A percentile compares a stretch with the other conserved stretches of the same genome.
phyloP scores from a whole-genome alignment of 35 echinoderm and acorn worm genomes.

The Apostichopus japonicus region DNA sequence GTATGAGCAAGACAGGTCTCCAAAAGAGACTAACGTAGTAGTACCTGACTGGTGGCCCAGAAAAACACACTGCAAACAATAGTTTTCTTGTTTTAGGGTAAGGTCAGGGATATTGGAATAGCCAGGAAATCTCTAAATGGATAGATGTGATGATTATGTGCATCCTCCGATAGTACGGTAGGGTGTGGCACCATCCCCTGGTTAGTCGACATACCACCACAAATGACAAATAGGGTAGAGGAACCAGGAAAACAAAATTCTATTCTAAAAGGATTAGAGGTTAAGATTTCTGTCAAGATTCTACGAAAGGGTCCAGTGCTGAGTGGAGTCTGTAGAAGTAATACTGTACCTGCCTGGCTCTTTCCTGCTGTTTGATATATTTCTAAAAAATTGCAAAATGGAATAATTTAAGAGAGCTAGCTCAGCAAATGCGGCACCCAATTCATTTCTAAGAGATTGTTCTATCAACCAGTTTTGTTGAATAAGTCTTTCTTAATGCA shows the following conservation, averaged over 20 bases:
- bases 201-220: background rate
- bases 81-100: too few species aligned
- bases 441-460: too few species aligned
- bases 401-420: background rate
- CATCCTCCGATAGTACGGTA: background rate
- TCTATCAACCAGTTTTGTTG: too few species aligned
- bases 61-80: too few species aligned
- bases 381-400: constrained; percentile 17
- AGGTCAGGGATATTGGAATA: too few species aligned
- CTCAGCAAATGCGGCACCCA: too few species aligned
- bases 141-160: background rate
- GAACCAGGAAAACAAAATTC: background rate
- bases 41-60: too few species aligned
- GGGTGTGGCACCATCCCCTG: background rate
- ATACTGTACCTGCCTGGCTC: constrained; percentile 41
- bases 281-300: background rate
- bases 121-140: too few species aligned
- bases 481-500: too few species aligned
- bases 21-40: too few species aligned
- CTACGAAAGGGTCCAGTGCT: background rate
- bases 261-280: background rate
- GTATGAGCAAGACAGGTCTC: too few species aligned
- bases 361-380: background rate
- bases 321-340: background rate
- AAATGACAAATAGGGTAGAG: background rate